A percentile compares a stretch with the other conserved stretches of the same genome.
Evolutionary conservation across 2,113 vertebrate genomes (phyloP).

Genomic region (Agapornis roseicollis): DNA sequence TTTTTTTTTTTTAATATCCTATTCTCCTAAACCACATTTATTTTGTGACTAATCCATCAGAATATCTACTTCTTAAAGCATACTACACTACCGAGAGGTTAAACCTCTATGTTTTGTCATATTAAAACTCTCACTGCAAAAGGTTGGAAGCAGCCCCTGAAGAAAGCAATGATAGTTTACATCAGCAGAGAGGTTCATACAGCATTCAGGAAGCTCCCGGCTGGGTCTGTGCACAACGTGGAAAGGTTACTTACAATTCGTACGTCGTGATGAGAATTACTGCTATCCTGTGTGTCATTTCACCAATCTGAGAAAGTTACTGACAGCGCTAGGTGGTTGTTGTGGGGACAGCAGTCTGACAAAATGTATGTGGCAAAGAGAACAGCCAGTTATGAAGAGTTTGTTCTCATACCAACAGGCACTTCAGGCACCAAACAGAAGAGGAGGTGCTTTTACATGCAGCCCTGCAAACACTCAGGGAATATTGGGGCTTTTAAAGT

Average conservation of each 20-base stretch:
- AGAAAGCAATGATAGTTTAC: background rate
- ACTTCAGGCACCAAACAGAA: background rate
- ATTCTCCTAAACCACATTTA: background rate
- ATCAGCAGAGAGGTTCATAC: background rate
- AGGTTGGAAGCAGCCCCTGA: background rate
- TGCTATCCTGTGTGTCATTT: background rate
- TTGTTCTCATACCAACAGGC: background rate
- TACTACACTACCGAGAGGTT: background rate
- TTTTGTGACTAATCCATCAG: background rate
- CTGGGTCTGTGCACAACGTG: background rate
- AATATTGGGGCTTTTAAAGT: background rate
- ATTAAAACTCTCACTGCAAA: background rate
- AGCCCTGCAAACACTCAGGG: background rate
- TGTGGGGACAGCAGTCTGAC: background rate
- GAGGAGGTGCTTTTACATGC: background rate
- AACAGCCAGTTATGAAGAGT: background rate
- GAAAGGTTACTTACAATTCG: background rate
- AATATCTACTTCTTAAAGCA: background rate
- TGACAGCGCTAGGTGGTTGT: background rate
- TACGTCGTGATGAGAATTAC: background rate
- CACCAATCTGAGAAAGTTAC: background rate
- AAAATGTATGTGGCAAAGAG: background rate
- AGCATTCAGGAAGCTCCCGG: background rate
- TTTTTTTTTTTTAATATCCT: background rate
- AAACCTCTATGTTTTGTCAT: background rate